These are phyloP conservation scores for Aeoliscus strigatus DNA, from an alignment of 2,797 vertebrate species.

Conservation along the genomic window DNA sequence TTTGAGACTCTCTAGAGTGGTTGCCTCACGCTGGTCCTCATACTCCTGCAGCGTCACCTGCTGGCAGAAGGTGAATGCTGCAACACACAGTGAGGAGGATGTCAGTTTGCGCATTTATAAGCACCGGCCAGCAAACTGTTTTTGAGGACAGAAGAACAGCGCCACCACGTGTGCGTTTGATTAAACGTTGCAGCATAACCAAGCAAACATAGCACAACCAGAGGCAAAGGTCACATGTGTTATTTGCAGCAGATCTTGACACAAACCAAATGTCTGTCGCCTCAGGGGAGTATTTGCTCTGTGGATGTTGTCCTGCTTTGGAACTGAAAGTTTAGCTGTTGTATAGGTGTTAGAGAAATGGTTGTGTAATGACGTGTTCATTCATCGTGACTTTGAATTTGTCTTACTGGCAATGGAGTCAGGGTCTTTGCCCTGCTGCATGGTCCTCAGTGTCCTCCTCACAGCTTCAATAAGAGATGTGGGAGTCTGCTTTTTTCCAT, in stretches of 20 bases:
- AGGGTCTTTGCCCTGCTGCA: slow-evolving; percentile 77
- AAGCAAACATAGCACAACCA: too few species aligned
- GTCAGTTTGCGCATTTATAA: neutral
- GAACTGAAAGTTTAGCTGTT: too few species aligned
- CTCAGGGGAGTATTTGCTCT: too few species aligned
- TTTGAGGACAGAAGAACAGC: slow-evolving; percentile 3
- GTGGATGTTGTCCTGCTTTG: too few species aligned
- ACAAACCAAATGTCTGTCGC: too few species aligned
- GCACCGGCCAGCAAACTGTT: fast-evolving
- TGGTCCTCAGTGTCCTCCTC: slow-evolving; percentile 71
- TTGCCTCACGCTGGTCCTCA: slow-evolving; percentile 73
- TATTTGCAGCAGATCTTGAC: too few species aligned
- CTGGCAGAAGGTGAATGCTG: slow-evolving; percentile 84
- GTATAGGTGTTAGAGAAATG: too few species aligned
- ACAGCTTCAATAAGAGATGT: slow-evolving; percentile 76
- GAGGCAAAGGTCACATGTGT: too few species aligned
- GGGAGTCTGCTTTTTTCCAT: slow-evolving; percentile 64
- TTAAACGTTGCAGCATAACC: too few species aligned
- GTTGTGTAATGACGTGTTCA: neutral
- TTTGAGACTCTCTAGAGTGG: slow-evolving; percentile 72
- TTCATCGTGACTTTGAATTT: neutral
- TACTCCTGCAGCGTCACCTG: slow-evolving; percentile 75
- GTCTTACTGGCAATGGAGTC: slow-evolving; percentile 72
- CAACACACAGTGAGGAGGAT: slow-evolving; percentile 24
- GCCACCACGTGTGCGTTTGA: slow-evolving; percentile 4